These are phyloP conservation scores for Scaptodrosophila latifasciaeformis DNA, from an alignment of 2,888 invertebrate species.

Conservation along the genomic window DNA sequence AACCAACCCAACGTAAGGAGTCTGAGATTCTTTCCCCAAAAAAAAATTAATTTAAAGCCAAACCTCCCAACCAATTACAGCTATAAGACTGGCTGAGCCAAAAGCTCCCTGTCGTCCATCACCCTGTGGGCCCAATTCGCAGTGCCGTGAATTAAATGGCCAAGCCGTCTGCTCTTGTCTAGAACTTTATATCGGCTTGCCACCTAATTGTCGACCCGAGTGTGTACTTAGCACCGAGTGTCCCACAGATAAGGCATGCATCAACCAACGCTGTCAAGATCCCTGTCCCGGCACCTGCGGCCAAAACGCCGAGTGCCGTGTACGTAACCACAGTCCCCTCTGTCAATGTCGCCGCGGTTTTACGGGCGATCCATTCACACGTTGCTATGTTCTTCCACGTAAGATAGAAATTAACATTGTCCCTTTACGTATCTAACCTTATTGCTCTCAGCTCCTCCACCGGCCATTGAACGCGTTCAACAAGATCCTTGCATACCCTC, in stretches of 20 bases:
- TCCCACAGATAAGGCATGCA: slow-evolving; percentile 79
- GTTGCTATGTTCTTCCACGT: slow-evolving; percentile 77
- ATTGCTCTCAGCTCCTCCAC: slow-evolving; percentile 52
- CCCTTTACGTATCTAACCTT: not conserved
- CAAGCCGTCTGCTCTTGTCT: slow-evolving; percentile 81
- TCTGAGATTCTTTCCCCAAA: slow-evolving; percentile 52
- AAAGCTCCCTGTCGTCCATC: slow-evolving; percentile 78
- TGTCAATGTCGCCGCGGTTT: slow-evolving; percentile 83
- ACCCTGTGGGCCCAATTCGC: slow-evolving; percentile 82
- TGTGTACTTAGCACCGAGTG: slow-evolving; percentile 82
- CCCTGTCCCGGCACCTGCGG: slow-evolving; percentile 81
- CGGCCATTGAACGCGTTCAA: slow-evolving; percentile 59
- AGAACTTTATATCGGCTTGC: slow-evolving; percentile 78
- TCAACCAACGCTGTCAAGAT: slow-evolving; percentile 80
- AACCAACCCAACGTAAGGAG: slow-evolving; percentile 76
- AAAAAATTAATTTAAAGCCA: too few relatives aligned
- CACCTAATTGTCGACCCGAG: slow-evolving; percentile 84
- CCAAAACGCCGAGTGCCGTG: slow-evolving; percentile 82
- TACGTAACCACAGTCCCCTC: slow-evolving; percentile 86
- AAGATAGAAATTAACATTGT: too few relatives aligned
- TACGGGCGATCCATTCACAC: slow-evolving; percentile 85
- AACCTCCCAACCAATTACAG: slow-evolving; percentile 41
- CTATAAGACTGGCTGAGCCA: slow-evolving; percentile 50
- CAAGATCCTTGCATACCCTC: slow-evolving; percentile 81
- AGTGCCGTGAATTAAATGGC: slow-evolving; percentile 79